A percentile compares a stretch with the other conserved stretches of the same genome.
Conservation (phyloP, 2,888 invertebrate genomes). For the Odiellus spinosus region DNA sequence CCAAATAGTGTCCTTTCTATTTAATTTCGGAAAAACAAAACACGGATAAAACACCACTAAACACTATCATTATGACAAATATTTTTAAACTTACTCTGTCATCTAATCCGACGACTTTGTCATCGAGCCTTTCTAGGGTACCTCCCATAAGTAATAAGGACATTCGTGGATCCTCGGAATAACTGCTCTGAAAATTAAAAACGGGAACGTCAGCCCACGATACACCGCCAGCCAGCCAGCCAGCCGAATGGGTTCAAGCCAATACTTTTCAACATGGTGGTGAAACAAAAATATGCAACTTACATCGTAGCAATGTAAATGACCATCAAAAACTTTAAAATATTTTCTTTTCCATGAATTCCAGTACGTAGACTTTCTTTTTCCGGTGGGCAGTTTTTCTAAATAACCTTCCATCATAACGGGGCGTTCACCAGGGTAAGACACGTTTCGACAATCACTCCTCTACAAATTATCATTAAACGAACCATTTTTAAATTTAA, state of each 20-base stretch:
- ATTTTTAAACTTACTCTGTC: slow-evolving; percentile 37
- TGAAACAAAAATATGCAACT: slow-evolving; percentile 5
- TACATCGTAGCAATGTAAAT: slow-evolving; percentile 38
- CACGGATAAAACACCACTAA: slow-evolving; percentile 2
- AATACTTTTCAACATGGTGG: no score
- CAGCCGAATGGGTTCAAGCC: no score
- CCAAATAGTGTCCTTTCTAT: slow-evolving; percentile 37
- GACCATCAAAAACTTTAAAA: slow-evolving; percentile 38
- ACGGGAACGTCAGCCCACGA: no score
- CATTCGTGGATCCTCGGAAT: slow-evolving; percentile 31
- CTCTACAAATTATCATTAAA: neutral
- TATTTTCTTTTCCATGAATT: slow-evolving; percentile 42
- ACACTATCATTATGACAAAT: slow-evolving; percentile 3
- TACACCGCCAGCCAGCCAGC: no score
- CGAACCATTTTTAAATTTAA: no score
- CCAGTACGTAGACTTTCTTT: slow-evolving; percentile 39
- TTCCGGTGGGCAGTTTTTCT: slow-evolving; percentile 37
- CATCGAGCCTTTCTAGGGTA: slow-evolving; percentile 34
- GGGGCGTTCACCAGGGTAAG: neutral
- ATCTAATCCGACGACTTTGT: slow-evolving; percentile 35
- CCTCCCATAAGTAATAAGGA: slow-evolving; percentile 37
- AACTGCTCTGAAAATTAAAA: slow-evolving; percentile 29
- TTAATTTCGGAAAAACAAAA: no score
- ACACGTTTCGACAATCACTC: neutral
- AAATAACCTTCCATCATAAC: slow-evolving; percentile 39